Evolutionary conservation across 2,797 vertebrate species (phyloP).

Genomic region (Brachyrhaphis roseni): DNA sequence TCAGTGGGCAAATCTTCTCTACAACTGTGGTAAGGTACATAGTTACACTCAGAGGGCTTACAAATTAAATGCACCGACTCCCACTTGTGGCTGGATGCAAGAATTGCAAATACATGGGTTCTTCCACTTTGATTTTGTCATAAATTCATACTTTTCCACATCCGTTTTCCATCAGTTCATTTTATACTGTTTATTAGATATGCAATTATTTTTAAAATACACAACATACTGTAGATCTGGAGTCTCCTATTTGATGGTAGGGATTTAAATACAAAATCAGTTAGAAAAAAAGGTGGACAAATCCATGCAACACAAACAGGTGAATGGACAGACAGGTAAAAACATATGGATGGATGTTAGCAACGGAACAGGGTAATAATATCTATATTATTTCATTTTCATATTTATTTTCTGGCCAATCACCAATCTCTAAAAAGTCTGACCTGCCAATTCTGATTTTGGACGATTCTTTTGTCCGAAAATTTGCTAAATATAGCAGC

Average conservation of each 20-base stretch:
- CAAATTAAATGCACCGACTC: constrained; percentile 13
- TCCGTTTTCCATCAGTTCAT: background rate
- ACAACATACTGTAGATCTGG: background rate
- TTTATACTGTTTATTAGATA: background rate
- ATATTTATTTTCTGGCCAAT: background rate
- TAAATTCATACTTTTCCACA: background rate
- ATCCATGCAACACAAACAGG: background rate
- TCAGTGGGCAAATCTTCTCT: background rate
- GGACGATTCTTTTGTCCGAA: background rate
- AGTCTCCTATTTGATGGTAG: background rate
- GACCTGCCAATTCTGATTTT: background rate
- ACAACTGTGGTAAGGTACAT: constrained; percentile 10
- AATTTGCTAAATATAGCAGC: too few relatives aligned
- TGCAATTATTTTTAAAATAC: background rate
- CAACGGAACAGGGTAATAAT: background rate
- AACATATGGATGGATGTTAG: background rate
- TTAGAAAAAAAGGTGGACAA: background rate
- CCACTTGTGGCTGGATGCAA: constrained; percentile 59
- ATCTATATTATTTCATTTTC: background rate
- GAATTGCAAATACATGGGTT: constrained; percentile 41
- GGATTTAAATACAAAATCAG: background rate
- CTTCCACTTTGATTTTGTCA: background rate
- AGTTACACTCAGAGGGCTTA: constrained; percentile 16
- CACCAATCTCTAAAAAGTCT: background rate
- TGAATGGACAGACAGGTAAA: background rate